Evolutionary conservation across 2,113 vertebrate species (phyloP), one percentile per base, ranked within the genome.

Genomic region (Opisthocomus hoazin): DNA sequence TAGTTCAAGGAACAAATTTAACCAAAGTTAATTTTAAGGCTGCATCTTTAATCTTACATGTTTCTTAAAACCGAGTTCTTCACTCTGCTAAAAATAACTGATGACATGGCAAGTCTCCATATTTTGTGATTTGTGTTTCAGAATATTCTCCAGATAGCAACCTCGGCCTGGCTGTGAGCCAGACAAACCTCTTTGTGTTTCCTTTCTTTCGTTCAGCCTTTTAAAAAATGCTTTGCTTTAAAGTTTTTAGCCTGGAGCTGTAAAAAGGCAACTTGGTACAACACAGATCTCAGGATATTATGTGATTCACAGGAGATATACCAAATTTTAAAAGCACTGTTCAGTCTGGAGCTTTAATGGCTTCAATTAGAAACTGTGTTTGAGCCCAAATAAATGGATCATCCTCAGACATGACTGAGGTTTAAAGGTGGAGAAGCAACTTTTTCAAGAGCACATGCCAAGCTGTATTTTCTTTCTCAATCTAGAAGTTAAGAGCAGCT

Each of bases 171-270:
- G 71, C 79, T 1, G 0, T 57, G 37, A 74, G 79, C 75, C 89
- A 95, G 53, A 64, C 26, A 36, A 92, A 82, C 48, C 41, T 78
- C 32, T 88, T 64, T 80, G 71, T 90, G 63, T 61, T 95, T 68
- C n/a, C 29, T 77, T 92, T 85, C 63, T 94, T 92, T 86, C 79
- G 63, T 86, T 81, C 71, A 89, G 37, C 54, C 64, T 94, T 93
- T 95, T 66, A 18, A 87, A 87, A 97, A 96, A 50, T 80, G 29
- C 50, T 88, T 86, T 88, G 68, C 54, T 88, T 93, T 88, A n/a
- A 84, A 92, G 63, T 78, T 80, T 93, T 93, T 77, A 84, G 68
- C 89, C 85, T 83, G 69, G 71, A 94, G 91, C 88, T 89, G 63
- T 88, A 86, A 96, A 93, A 95, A 61, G 37, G 71, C 76, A 93